A percentile compares a stretch with the other conserved stretches of the same genome.
phyloP scores from a whole-genome alignment of 2,797 vertebrate genomes.

The Ceryle rudis region DNA sequence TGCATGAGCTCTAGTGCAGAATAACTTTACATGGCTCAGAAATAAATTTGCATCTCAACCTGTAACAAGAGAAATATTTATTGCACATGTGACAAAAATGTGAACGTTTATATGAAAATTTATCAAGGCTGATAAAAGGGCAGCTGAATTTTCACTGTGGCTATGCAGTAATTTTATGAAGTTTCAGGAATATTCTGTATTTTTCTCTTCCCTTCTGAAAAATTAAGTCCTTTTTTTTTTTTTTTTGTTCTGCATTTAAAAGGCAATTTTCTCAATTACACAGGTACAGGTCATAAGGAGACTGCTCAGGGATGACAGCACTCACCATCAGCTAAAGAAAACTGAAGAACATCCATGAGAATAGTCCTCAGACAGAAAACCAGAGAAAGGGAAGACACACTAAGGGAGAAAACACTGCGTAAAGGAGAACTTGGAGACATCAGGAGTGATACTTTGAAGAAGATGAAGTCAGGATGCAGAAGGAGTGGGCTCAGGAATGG shows the following conservation, averaged over 20 bases:
- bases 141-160: conserved; percentile 26
- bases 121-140: conserved; percentile 1
- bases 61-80: conserved; percentile 6
- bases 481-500: neutral
- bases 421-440: neutral
- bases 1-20: neutral
- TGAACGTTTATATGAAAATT: neutral
- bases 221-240: neutral
- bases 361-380: neutral
- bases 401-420: neutral
- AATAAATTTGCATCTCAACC: neutral
- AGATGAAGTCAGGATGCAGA: neutral
- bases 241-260: neutral
- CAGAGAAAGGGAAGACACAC: neutral
- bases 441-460: neutral
- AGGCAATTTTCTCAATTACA: neutral
- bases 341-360: neutral
- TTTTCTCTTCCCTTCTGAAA: neutral
- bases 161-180: conserved; percentile 14
- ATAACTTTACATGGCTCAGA: neutral
- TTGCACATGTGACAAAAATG: neutral
- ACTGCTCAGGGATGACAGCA: neutral
- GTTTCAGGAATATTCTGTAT: neutral
- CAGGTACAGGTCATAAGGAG: neutral
- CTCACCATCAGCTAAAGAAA: neutral